A percentile compares a stretch with the other conserved stretches of the same genome.
phyloP scores from a whole-genome alignment of 37 sponge, comb jelly and placozoan genomes.

The Hormiphora californensis region DNA sequence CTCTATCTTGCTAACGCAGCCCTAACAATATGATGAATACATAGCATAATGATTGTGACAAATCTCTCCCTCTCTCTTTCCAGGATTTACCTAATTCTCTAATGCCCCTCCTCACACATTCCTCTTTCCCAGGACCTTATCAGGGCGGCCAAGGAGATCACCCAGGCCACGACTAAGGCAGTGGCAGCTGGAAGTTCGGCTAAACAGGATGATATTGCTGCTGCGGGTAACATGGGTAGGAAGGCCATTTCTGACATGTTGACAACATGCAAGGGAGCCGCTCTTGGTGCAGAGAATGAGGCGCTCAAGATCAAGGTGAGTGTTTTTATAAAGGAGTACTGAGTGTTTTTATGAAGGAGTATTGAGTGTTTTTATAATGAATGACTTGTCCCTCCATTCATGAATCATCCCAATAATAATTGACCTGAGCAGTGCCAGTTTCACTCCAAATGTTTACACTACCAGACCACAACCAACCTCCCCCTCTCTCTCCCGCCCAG shows the following conservation, averaged over 20 bases:
- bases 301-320: slow-evolving; percentile 63
- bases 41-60: too few relatives aligned
- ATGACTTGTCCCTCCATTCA: too few relatives aligned
- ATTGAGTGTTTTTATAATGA: background rate
- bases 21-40: too few relatives aligned
- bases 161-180: slow-evolving; percentile 72
- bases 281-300: slow-evolving; percentile 57
- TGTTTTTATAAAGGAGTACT: background rate
- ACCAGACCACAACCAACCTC: background rate
- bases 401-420: too few relatives aligned
- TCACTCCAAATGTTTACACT: background rate
- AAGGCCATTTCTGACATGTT: slow-evolving; percentile 73
- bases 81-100: too few relatives aligned
- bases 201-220: slow-evolving; percentile 74
- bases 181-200: slow-evolving; percentile 89
- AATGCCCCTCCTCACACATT: too few relatives aligned
- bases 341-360: too few relatives aligned
- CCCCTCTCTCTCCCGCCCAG: background rate
- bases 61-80: background rate
- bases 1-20: too few relatives aligned
- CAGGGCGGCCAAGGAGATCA: slow-evolving; percentile 69
- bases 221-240: slow-evolving; percentile 81
- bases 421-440: too few relatives aligned
- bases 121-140: slow-evolving; percentile 68
- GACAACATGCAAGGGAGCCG: slow-evolving; percentile 65